Percentiles rank a stretch among this genome's conserved stretches.
These are phyloP conservation scores for Semicossyphus pulcher DNA, from an alignment of 2,113 vertebrate species.

Conservation along the genomic window DNA sequence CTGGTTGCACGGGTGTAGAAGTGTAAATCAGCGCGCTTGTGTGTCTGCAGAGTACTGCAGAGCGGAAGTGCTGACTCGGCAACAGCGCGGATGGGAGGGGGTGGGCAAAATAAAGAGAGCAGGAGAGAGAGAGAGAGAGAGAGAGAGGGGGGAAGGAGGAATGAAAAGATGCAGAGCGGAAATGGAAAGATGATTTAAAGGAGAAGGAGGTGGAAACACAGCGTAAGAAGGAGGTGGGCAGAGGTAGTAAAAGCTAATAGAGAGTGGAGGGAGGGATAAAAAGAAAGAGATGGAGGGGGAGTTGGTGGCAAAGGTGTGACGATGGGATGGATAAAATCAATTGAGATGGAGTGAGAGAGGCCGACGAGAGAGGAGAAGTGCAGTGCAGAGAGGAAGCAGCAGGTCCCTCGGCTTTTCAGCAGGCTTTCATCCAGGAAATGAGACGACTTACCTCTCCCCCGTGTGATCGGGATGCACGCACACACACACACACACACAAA, in stretches of 20 bases:
- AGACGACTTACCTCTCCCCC: constrained; percentile 48
- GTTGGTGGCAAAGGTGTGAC: constrained; percentile 26
- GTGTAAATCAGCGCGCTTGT: constrained; percentile 51
- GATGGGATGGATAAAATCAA: constrained; percentile 38
- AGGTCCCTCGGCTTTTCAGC: constrained; percentile 40
- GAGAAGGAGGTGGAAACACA: neutral
- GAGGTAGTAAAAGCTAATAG: neutral
- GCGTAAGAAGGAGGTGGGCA: neutral
- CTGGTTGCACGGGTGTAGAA: constrained; percentile 35
- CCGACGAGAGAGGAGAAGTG: constrained; percentile 13
- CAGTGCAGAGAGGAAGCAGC: constrained; percentile 35
- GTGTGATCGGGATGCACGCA: constrained; percentile 13
- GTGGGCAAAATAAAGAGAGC: neutral
- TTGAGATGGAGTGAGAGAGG: constrained; percentile 8
- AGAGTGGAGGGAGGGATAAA: neutral
- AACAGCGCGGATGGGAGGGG: constrained; percentile 31
- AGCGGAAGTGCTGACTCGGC: constrained; percentile 71
- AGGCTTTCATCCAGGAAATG: constrained; percentile 67
- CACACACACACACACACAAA: constrained; percentile 1
- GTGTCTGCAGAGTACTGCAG: constrained; percentile 71
- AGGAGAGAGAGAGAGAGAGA: neutral
- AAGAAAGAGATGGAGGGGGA: neutral
- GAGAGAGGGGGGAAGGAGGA: no score
- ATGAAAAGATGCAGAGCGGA: constrained; percentile 21
- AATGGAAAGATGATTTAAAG: constrained; percentile 33